phyloP scores from a whole-genome alignment of 2,797 vertebrate genomes.

The Mastacembelus armatus region DNA sequence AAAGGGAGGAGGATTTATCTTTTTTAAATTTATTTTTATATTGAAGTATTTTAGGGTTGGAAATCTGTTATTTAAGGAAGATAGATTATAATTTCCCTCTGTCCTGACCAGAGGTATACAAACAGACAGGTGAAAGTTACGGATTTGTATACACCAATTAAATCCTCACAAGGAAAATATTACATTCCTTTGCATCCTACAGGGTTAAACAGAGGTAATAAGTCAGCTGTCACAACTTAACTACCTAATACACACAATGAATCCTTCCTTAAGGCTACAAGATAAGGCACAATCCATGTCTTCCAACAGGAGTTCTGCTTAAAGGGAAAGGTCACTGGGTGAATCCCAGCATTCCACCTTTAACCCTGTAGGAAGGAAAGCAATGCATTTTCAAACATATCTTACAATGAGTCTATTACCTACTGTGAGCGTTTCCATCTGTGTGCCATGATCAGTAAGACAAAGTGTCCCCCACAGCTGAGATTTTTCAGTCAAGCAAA shows the following conservation, averaged over 20 bases:
- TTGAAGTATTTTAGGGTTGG: too few species aligned
- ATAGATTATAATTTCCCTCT: slow-evolving; percentile 3
- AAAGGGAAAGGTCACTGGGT: neutral
- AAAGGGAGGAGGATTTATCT: neutral
- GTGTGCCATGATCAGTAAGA: slow-evolving; percentile 46
- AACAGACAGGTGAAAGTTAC: slow-evolving; percentile 19
- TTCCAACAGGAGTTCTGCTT: slow-evolving; percentile 7
- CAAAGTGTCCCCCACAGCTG: neutral
- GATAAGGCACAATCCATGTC: neutral
- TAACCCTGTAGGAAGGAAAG: too few species aligned
- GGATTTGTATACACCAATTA: slow-evolving; percentile 20
- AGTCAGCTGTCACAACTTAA: slow-evolving; percentile 25
- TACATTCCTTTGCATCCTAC: slow-evolving; percentile 7
- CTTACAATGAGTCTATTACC: neutral
- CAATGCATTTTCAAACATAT: slow-evolving; percentile 25
- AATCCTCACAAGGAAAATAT: slow-evolving; percentile 28
- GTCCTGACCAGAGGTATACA: slow-evolving; percentile 9
- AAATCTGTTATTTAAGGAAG: slow-evolving; percentile 11
- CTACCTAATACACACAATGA: slow-evolving; percentile 2
- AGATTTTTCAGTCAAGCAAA: slow-evolving; percentile 17
- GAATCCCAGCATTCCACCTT: slow-evolving; percentile 34
- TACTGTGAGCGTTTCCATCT: slow-evolving; percentile 1
- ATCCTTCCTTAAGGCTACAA: neutral
- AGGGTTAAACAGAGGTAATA: slow-evolving; percentile 23
- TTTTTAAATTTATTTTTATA: too few species aligned